Evolutionary conservation across 2,113 vertebrate species (phyloP), one percentile per base, ranked within the genome.

Genomic region (Nerophis ophidion): DNA sequence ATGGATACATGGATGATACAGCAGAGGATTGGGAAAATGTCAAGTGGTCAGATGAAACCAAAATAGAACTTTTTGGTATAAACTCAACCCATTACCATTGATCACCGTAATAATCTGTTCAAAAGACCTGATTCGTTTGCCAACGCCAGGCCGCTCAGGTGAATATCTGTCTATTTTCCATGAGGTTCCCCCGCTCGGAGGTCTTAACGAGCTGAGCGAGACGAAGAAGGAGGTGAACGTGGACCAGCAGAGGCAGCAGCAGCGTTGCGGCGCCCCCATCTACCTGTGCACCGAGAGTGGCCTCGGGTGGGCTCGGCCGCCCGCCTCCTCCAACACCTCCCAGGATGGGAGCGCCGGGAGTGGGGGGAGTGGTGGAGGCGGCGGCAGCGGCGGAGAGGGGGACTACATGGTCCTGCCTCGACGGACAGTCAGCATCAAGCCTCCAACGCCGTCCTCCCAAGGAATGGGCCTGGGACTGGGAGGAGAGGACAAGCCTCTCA

Each of bases 371-470:
- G 72, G 66, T 4, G 75, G 74, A 15, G 64, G 81, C 42, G 79
- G 79, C 16, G 77, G 78, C 0, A 69, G 75, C 1, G 91, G 13
- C 84, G 88, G 91, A 0, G 95, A 98, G 87, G 94, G 96, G 63
- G 95, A 98, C 86, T 99, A 98, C 84, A 98, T 97, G 94, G 94
- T 98, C 80, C 90, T 98, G 75, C 96, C 96, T 5, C 91, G 94
- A 17, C 88, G 96, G 87, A 94, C 93, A 69, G 82, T 93, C 83
- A 96, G 93, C 89, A 92, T 99, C 67, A 97, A 98, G 63, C 94
- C 93, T 51, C 84, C 86, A 16, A 90, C 84, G 6, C 33, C 86
- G 0, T 81, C 82, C 58, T 80, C 76, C 42, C 83, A 80, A 62
- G 79, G 81, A 70, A 78, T 79, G 69, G 81, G 84, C 38, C 68